Evolutionary conservation across 2,888 invertebrate genomes (phyloP).

Genomic region (Saturnia pavonia): DNA sequence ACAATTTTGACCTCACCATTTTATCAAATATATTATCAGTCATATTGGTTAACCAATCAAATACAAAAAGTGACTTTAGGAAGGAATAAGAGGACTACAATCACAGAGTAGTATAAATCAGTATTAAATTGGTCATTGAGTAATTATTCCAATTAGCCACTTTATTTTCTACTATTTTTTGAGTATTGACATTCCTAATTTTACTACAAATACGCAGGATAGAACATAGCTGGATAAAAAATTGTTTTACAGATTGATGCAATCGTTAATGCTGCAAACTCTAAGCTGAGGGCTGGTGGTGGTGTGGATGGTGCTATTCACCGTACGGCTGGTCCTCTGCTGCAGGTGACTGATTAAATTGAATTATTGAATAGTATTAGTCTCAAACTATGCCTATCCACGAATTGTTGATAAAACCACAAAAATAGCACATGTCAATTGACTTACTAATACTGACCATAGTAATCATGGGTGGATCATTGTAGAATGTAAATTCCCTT

Average conservation of each 20-base stretch:
- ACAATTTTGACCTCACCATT: too few species aligned
- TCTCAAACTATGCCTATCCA: neutral
- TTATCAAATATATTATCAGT: too few species aligned
- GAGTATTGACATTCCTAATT: neutral
- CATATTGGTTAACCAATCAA: too few species aligned
- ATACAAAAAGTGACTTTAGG: too few species aligned
- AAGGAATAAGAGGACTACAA: too few species aligned
- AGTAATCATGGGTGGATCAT: too few species aligned
- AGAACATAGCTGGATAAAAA: neutral
- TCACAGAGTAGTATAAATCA: too few species aligned
- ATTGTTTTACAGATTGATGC: constrained; percentile 84
- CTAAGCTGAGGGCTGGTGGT: constrained; percentile 88
- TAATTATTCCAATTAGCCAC: neutral
- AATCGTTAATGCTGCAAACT: constrained; percentile 95
- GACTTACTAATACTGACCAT: too few species aligned
- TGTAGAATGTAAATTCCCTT: too few species aligned
- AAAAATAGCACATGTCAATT: too few species aligned
- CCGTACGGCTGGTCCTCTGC: constrained; percentile 86
- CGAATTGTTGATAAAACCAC: too few species aligned
- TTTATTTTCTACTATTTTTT: neutral
- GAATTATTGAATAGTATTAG: neutral
- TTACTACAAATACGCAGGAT: neutral
- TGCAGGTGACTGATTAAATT: constrained; percentile 62
- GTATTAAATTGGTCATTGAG: too few species aligned
- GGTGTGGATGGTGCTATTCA: constrained; percentile 97